phyloP scores from a whole-genome alignment of 1,140 invertebrate species.

The Bradynema listronoti region DNA sequence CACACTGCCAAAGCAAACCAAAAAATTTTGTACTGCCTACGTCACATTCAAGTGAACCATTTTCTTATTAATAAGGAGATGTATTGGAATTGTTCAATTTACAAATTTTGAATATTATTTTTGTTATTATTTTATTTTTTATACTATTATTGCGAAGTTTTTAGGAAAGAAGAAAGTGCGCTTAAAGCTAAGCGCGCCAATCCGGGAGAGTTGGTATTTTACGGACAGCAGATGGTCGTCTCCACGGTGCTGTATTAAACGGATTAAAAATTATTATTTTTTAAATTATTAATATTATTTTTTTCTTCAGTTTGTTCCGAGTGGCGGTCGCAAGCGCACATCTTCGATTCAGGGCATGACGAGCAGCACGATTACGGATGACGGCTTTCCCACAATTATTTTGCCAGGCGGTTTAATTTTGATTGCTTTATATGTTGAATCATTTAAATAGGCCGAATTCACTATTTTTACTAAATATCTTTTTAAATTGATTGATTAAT shows the following conservation, averaged over 20 bases:
- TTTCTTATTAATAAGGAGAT: too few relatives aligned
- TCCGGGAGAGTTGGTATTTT: slow-evolving; percentile 54
- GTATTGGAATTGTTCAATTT: too few relatives aligned
- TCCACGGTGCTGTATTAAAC: slow-evolving; percentile 21
- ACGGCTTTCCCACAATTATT: background rate
- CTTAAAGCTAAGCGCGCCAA: slow-evolving; percentile 36
- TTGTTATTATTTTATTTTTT: too few relatives aligned
- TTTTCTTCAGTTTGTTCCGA: slow-evolving; percentile 6
- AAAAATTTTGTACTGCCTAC: slow-evolving; percentile 37
- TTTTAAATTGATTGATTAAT: background rate
- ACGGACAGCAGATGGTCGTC: slow-evolving; percentile 53
- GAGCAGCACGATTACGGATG: background rate
- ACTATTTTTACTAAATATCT: background rate
- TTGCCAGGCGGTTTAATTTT: too few relatives aligned
- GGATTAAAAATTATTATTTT: background rate
- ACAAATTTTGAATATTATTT: too few relatives aligned
- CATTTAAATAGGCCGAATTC: too few relatives aligned
- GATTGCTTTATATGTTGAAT: too few relatives aligned
- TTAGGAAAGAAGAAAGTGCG: slow-evolving; percentile 41
- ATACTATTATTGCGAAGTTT: background rate
- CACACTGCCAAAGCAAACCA: slow-evolving; percentile 46
- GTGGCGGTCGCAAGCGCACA: background rate
- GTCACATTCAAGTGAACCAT: slow-evolving; percentile 57
- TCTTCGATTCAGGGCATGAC: background rate
- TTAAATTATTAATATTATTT: slow-evolving; percentile 1